Evolutionary conservation across 1,140 invertebrate species (phyloP).

Genomic region (Cotesia typhae): DNA sequence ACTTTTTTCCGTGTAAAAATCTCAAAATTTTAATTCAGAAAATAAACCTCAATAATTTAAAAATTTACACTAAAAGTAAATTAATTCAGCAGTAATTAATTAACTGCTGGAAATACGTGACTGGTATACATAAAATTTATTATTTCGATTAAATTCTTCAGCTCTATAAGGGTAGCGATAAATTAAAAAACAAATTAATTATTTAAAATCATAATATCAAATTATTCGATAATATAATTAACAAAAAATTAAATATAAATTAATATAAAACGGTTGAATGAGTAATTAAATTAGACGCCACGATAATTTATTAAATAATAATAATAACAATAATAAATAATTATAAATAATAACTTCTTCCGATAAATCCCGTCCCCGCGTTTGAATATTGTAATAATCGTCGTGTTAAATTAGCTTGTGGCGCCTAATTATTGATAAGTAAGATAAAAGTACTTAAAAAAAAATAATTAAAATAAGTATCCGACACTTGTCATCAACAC

Average conservation of each 20-base stretch:
- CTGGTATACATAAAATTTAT: too few species aligned
- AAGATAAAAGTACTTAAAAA: neutral
- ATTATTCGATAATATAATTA: neutral
- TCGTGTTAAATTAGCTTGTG: slow-evolving; percentile 27
- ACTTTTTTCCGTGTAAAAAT: too few species aligned
- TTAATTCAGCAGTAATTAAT: too few species aligned
- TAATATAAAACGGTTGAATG: neutral
- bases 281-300: slow-evolving; percentile 10
- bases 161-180: too few species aligned
- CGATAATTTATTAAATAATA: neutral
- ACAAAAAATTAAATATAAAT: neutral
- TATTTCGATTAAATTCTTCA: too few species aligned
- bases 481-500: too few species aligned
- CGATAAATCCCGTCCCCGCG: slow-evolving; percentile 34
- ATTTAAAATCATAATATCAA: neutral
- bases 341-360: slow-evolving; percentile 21
- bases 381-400: slow-evolving; percentile 11
- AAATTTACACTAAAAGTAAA: too few species aligned
- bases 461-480: neutral
- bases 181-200: too few species aligned
- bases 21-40: too few species aligned
- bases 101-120: too few species aligned
- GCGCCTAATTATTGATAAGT: slow-evolving; percentile 23
- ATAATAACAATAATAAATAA: neutral
- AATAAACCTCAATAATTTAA: too few species aligned